Conservation (phyloP, 2,888 invertebrate species). For the Galerucella pusilla region DNA sequence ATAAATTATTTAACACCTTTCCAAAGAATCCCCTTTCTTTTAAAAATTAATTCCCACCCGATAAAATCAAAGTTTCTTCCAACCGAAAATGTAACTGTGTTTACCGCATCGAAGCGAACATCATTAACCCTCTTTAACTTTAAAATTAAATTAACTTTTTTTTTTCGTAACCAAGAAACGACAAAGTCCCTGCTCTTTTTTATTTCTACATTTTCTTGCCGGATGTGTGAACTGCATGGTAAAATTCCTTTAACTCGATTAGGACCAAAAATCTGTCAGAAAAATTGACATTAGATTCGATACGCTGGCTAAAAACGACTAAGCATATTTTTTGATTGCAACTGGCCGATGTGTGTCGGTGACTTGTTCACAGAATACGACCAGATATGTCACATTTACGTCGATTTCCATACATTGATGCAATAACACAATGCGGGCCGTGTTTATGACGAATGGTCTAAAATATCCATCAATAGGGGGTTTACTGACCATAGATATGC, state of each 20-base stretch:
- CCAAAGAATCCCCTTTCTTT: not conserved
- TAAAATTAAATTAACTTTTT: constrained; percentile 13
- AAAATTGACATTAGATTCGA: constrained; percentile 42
- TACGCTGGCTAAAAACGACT: constrained; percentile 49
- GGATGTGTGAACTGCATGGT: constrained; percentile 35
- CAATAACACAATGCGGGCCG: constrained; percentile 60
- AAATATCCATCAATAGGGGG: constrained; percentile 59
- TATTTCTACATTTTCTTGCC: constrained; percentile 23
- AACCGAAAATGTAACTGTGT: not conserved
- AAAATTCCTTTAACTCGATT: constrained; percentile 41
- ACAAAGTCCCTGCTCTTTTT: not conserved
- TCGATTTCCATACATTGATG: constrained; percentile 62
- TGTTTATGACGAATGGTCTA: constrained; percentile 62
- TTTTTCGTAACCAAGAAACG: constrained; percentile 1
- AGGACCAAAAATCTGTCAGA: constrained; percentile 18
- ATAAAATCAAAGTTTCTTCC: constrained; percentile 4
- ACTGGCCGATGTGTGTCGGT: constrained; percentile 42
- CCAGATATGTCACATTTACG: constrained; percentile 62
- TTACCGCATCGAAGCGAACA: not conserved
- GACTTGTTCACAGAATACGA: constrained; percentile 60
- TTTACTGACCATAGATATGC: constrained; percentile 54
- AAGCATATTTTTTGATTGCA: constrained; percentile 45
- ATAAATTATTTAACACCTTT: not conserved
- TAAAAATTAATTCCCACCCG: not conserved
- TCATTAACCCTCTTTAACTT: not conserved